Conservation (phyloP, 1,140 invertebrate species). For the Alviniconcha marisindica region DNA sequence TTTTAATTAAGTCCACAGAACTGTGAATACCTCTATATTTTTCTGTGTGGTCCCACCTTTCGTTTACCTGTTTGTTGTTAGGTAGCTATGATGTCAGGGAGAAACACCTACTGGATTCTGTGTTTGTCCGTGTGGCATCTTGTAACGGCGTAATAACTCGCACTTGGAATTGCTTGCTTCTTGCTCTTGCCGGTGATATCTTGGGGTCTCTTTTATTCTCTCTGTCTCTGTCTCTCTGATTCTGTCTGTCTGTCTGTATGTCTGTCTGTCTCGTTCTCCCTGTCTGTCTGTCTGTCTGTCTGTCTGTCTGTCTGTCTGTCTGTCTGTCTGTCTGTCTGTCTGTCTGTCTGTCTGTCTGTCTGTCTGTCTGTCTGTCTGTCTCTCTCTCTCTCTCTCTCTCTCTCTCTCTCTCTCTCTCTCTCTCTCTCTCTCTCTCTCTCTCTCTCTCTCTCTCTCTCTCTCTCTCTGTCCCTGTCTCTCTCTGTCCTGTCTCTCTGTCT, state of each 20-base stretch:
- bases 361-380: conserved; percentile 25
- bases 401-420: conserved; percentile 14
- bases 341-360: conserved; percentile 32
- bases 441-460: conserved; percentile 20
- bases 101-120: too few species aligned
- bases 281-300: conserved; percentile 23
- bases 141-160: too few species aligned
- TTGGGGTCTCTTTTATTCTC: background rate
- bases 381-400: conserved; percentile 36
- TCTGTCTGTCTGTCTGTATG: background rate
- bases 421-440: conserved; percentile 7
- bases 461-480: background rate
- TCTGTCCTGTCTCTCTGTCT: conserved; percentile 21
- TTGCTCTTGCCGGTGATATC: too few species aligned
- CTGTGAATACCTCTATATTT: too few species aligned
- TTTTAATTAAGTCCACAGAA: too few species aligned
- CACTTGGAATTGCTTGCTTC: too few species aligned
- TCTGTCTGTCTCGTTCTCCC: conserved; percentile 15
- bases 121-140: too few species aligned
- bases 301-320: conserved; percentile 31
- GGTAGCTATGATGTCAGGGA: too few species aligned
- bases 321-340: conserved; percentile 22
- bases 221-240: background rate
- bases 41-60: too few species aligned
- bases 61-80: too few species aligned